Conservation (phyloP, 2,888 invertebrate species). For the Norana najaformis region DNA sequence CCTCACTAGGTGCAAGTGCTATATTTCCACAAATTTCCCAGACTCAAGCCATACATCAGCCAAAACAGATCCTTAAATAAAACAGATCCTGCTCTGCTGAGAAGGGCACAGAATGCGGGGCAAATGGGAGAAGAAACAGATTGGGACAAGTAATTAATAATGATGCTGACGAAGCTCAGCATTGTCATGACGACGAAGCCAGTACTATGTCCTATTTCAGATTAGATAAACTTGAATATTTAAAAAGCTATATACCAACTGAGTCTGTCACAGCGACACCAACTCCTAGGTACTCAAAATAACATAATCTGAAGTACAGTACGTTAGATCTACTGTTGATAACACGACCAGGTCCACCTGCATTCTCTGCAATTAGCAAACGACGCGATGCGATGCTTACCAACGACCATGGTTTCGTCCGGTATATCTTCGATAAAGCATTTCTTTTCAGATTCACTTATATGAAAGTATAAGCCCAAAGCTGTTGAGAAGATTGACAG, state of each 20-base stretch:
- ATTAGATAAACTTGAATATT: too few species aligned
- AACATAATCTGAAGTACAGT: not conserved
- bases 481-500: not conserved
- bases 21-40: too few species aligned
- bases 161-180: too few species aligned
- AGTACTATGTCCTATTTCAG: too few species aligned
- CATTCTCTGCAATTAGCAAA: not conserved
- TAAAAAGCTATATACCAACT: not conserved
- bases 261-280: not conserved
- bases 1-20: too few species aligned
- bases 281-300: not conserved
- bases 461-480: slow-evolving; percentile 83
- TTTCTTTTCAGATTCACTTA: slow-evolving; percentile 96
- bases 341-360: not conserved
- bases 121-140: too few species aligned
- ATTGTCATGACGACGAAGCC: too few species aligned
- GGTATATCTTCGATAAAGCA: slow-evolving; percentile 99
- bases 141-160: too few species aligned
- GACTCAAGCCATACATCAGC: too few species aligned
- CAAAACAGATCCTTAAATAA: not conserved
- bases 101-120: too few species aligned
- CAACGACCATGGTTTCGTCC: slow-evolving; percentile 96
- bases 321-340: not conserved
- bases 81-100: not conserved
- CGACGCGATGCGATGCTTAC: slow-evolving; percentile 66